phyloP scores from a whole-genome alignment of 2,797 vertebrate species.

The Streptopelia turtur region DNA sequence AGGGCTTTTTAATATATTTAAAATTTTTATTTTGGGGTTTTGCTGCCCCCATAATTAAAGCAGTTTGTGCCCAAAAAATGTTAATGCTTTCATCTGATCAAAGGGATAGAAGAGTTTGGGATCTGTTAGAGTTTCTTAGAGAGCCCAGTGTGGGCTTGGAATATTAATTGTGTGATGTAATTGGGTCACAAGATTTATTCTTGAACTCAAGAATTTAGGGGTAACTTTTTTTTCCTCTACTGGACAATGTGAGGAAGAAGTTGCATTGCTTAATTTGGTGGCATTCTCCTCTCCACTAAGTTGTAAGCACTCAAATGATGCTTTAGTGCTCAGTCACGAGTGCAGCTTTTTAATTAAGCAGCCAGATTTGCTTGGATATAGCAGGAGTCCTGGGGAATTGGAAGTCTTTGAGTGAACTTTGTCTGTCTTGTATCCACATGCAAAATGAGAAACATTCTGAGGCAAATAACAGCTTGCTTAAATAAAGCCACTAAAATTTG shows the following conservation, averaged over 20 bases:
- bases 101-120: neutral
- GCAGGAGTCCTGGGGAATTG: neutral
- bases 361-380: neutral
- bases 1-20: neutral
- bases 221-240: neutral
- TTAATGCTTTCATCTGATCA: neutral
- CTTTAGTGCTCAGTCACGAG: neutral
- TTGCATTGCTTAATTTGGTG: neutral
- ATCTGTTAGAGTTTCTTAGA: neutral
- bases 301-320: neutral
- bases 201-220: neutral
- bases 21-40: neutral
- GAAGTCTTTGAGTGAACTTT: neutral
- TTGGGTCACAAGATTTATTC: neutral
- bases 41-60: neutral
- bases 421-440: neutral
- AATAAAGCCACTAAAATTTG: neutral
- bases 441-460: neutral
- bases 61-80: neutral
- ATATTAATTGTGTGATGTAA: neutral
- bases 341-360: neutral
- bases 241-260: neutral
- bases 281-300: neutral
- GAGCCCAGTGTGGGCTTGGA: neutral
- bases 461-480: conserved; percentile 1